phyloP scores from a whole-genome alignment of 2,113 vertebrate species.

The Ascaphus truei region DNA sequence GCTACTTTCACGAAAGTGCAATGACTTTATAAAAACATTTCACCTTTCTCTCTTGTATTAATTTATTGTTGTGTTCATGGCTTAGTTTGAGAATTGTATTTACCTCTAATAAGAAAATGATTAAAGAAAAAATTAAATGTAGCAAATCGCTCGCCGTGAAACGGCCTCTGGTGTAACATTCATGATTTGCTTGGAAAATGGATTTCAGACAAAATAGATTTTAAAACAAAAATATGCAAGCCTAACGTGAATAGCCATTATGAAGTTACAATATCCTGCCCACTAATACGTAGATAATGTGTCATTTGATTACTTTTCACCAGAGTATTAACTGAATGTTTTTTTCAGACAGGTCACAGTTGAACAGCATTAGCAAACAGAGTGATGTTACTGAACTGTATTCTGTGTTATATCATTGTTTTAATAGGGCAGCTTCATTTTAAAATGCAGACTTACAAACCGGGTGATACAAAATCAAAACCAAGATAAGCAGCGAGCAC shows the following conservation, averaged over 20 bases:
- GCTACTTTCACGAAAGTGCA: slow-evolving; percentile 25
- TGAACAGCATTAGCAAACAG: not conserved
- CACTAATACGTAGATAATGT: not conserved
- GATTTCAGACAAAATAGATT: slow-evolving; percentile 28
- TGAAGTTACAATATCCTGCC: slow-evolving; percentile 1
- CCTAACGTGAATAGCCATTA: not conserved
- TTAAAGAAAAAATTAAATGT: slow-evolving; percentile 20
- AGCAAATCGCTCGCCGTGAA: not conserved
- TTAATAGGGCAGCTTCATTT: too few relatives aligned
- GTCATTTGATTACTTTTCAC: not conserved
- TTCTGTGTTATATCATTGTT: too few relatives aligned
- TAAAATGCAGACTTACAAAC: too few relatives aligned
- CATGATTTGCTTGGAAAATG: slow-evolving; percentile 16
- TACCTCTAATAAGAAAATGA: slow-evolving; percentile 21
- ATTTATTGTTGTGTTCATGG: slow-evolving; percentile 26
- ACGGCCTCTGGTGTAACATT: not conserved
- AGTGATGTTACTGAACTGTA: not conserved
- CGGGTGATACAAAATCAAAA: too few relatives aligned
- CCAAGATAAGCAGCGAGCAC: too few relatives aligned
- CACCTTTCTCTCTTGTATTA: slow-evolving; percentile 3
- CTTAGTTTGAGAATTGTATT: slow-evolving; percentile 13
- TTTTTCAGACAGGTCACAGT: not conserved
- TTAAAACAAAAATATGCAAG: slow-evolving; percentile 31
- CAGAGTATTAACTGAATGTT: not conserved
- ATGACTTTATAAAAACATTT: slow-evolving; percentile 16